Conservation (phyloP, 1,140 invertebrate genomes). For the Piezodorus guildinii region DNA sequence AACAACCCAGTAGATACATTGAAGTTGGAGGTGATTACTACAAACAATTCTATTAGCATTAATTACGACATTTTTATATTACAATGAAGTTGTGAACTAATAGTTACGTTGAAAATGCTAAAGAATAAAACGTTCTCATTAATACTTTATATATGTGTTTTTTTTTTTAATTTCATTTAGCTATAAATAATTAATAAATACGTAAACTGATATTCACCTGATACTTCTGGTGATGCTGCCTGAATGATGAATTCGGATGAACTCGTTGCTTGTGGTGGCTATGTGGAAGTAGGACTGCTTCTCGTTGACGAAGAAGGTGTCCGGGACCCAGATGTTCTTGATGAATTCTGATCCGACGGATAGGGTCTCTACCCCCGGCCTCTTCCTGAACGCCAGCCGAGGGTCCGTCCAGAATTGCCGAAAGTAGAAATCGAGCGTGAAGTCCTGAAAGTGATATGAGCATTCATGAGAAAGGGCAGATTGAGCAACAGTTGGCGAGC, state of each 20-base stretch:
- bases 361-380: slow-evolving; percentile 74
- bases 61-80: too few relatives aligned
- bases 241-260: slow-evolving; percentile 88
- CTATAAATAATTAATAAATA: too few relatives aligned
- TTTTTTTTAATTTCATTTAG: too few relatives aligned
- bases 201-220: slow-evolving; percentile 48
- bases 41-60: too few relatives aligned
- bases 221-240: slow-evolving; percentile 91
- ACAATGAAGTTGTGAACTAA: too few relatives aligned
- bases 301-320: slow-evolving; percentile 97
- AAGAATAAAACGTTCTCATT: too few relatives aligned
- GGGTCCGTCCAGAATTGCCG: slow-evolving; percentile 97
- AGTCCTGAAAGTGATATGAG: slow-evolving; percentile 56
- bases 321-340: slow-evolving; percentile 95
- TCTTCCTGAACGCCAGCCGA: slow-evolving; percentile 76
- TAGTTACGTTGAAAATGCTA: too few relatives aligned
- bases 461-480: not conserved
- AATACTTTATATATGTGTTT: too few relatives aligned
- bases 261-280: slow-evolving; percentile 93
- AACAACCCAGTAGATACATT: too few relatives aligned
- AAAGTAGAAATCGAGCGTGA: slow-evolving; percentile 97
- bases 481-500: not conserved
- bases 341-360: slow-evolving; percentile 89
- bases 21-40: too few relatives aligned
- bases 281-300: slow-evolving; percentile 97